Percentiles rank a stretch among this genome's conserved stretches.
These are phyloP conservation scores for Poeciliopsis paucimaculata DNA, from an alignment of 2,797 vertebrate genomes.

Conservation along the genomic window DNA sequence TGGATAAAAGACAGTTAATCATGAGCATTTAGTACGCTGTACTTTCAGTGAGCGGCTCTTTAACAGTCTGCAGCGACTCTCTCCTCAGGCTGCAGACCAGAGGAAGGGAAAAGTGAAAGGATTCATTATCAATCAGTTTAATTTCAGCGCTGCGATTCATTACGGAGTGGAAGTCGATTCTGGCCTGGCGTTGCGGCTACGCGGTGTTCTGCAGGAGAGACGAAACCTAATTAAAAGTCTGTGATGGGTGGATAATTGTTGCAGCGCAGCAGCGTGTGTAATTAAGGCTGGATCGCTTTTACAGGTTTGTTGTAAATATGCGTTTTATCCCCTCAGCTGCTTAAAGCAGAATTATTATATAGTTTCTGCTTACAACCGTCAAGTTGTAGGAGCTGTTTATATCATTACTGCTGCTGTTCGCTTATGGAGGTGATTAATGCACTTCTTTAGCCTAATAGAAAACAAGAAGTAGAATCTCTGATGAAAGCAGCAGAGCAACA, in stretches of 20 bases:
- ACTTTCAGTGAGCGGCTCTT: not conserved
- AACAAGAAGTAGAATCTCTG: not conserved
- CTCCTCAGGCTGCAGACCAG: not conserved
- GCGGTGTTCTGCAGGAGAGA: conserved; percentile 20
- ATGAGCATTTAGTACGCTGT: not conserved
- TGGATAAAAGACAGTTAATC: not conserved
- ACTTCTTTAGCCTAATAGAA: not conserved
- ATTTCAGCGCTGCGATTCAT: conserved; percentile 69
- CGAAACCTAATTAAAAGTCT: conserved; percentile 58
- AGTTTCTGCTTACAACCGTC: not conserved
- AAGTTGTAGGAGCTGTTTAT: conserved; percentile 3
- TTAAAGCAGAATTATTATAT: conserved; percentile 17
- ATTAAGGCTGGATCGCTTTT: conserved; percentile 62
- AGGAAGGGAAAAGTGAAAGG: conserved; percentile 7
- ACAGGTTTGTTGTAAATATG: conserved; percentile 59
- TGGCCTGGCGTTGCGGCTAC: conserved; percentile 4
- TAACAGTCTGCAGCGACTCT: not conserved
- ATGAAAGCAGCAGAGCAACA: not conserved
- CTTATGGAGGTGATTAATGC: conserved; percentile 31
- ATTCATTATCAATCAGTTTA: conserved; percentile 67
- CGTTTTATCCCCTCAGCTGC: conserved; percentile 17
- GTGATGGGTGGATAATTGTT: conserved; percentile 66
- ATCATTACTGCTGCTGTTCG: conserved; percentile 15
- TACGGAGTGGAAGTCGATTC: conserved; percentile 41
- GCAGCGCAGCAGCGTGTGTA: conserved; percentile 59